Evolutionary conservation across 2,888 invertebrate species (phyloP), one percentile per base, ranked within the genome.

Genomic region (Hypolimnas misippus): DNA sequence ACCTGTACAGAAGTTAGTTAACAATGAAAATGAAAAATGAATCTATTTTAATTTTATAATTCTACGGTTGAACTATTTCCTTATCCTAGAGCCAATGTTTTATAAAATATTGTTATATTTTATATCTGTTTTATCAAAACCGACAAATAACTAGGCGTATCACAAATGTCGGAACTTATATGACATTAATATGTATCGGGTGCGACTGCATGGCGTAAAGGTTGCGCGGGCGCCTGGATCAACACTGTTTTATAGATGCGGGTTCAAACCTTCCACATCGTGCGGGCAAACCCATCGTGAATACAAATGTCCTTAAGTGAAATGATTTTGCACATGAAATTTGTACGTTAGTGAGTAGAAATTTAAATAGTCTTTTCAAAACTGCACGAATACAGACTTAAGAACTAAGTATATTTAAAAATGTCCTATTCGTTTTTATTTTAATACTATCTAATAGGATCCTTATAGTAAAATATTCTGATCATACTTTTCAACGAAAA

Each of bases 141-240:
- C 72, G 69, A 46, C 71, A 74, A 75, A 73, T 76, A 82, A 73
- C 76, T 49, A 14, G 14, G 21, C 19, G 21, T 21, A 35, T 42
- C 42, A 42, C 14, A 42, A 57, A 51, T 31, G 12, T 52, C 12
- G 21, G 21, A 42, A 52, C 10, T 46, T 19, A 38, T 17, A 73
- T 71, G 62, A 62, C 82, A 88, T 89, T 87, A 85, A 77, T 83
- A 89, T 90, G 89, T 87, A 89, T 83, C 80, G 77, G 74, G 84
- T 76, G 75, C 82, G 74, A 62, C 65, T 61, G 62, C 63, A 74
- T 76, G 73, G 75, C 75, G 70, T 76, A 80, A 82, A 86, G 87
- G 86, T 76, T 86, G 86, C 87, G 86, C 88, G 79, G 79, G 83
- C 85, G 85, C 80, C 73, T 70, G 77, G 76, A 81, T 78, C 78